phyloP scores from a whole-genome alignment of 2,797 vertebrate species.

The Pristis pectinata region DNA sequence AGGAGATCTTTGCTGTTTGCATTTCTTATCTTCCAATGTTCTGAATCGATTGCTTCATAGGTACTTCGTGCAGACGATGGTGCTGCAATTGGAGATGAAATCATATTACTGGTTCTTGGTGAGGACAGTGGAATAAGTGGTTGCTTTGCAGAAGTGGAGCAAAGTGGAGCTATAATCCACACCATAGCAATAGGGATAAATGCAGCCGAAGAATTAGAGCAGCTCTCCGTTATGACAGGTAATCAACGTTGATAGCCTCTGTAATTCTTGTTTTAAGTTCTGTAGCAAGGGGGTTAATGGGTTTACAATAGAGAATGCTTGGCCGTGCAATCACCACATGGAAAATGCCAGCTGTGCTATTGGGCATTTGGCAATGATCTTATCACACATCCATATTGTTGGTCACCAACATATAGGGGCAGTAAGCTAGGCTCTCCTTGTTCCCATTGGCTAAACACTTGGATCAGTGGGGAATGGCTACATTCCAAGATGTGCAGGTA shows the following conservation, averaged over 20 bases:
- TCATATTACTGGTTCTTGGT: conserved; percentile 54
- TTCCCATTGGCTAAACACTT: too few relatives aligned
- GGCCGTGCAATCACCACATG: not conserved
- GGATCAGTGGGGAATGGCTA: too few relatives aligned
- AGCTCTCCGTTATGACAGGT: conserved; percentile 50
- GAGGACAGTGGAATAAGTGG: conserved; percentile 38
- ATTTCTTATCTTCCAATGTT: too few relatives aligned
- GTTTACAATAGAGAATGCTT: not conserved
- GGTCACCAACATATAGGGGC: too few relatives aligned
- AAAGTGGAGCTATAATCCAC: conserved; percentile 52
- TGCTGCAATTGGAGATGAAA: conserved; percentile 49
- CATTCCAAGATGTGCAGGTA: too few relatives aligned
- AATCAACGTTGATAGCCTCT: not conserved
- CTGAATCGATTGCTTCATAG: conserved; percentile 42
- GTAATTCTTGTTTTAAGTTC: not conserved
- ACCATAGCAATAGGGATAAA: conserved; percentile 50
- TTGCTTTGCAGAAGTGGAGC: conserved; percentile 45
- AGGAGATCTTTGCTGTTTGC: too few relatives aligned
- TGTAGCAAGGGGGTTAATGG: not conserved
- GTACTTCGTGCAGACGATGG: conserved; percentile 46
- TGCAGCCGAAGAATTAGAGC: conserved; percentile 42
- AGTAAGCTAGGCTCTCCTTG: too few relatives aligned
- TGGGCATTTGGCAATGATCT: too few relatives aligned
- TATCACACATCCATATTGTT: too few relatives aligned
- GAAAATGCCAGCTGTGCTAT: too few relatives aligned